phyloP scores from a whole-genome alignment of 2,797 vertebrate genomes.

The Fringilla coelebs region DNA sequence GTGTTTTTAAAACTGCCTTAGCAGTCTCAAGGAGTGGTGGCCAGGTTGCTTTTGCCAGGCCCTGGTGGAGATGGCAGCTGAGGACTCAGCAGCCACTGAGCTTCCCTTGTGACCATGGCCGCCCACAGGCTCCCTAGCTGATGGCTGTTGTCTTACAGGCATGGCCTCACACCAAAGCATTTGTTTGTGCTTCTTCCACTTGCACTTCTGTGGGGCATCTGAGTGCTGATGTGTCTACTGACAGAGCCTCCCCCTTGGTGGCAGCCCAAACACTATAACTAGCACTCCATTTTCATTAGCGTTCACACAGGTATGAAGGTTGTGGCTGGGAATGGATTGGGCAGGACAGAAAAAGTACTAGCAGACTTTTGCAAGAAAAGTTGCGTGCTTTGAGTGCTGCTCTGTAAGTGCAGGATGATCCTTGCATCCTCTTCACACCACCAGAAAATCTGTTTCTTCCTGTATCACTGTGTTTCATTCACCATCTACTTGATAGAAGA shows the following conservation, averaged over 20 bases:
- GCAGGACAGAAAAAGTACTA: background rate
- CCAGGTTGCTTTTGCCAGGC: background rate
- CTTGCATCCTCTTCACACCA: background rate
- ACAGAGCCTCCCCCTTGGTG: background rate
- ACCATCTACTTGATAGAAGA: background rate
- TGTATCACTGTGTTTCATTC: background rate
- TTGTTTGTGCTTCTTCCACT: conserved; percentile 35
- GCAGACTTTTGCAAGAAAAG: background rate
- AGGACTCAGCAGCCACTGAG: background rate
- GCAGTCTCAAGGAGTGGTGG: background rate
- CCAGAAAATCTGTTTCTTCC: background rate
- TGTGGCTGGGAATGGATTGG: background rate
- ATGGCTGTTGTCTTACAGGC: background rate
- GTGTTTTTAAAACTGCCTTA: conserved; percentile 12
- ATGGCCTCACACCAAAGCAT: background rate
- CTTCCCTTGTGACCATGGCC: background rate
- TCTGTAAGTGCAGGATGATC: background rate
- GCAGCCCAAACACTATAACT: background rate
- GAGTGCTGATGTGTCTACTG: background rate
- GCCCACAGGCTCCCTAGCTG: background rate
- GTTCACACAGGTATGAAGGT: background rate
- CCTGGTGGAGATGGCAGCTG: background rate
- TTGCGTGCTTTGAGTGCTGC: background rate
- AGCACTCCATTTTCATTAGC: background rate
- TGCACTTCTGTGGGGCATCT: background rate